A percentile compares a stretch with the other conserved stretches of the same genome.
phyloP scores from a whole-genome alignment of 1,140 invertebrate species.

The Aphaenogaster ashmeadi region DNA sequence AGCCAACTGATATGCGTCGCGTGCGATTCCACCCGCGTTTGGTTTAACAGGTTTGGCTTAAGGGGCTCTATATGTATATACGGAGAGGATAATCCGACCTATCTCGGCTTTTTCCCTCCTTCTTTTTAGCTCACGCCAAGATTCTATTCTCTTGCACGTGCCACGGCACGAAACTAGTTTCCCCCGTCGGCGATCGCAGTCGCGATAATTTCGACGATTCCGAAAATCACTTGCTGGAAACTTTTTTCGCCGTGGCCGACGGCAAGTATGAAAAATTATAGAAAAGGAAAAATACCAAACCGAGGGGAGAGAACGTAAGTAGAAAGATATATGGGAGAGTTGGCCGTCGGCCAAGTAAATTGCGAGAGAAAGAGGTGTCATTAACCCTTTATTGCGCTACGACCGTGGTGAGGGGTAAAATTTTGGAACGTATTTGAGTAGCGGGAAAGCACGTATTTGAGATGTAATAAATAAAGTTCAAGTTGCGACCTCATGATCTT shows the following conservation, averaged over 20 bases:
- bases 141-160: constrained; percentile 47
- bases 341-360: constrained; percentile 35
- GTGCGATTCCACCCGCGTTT: constrained; percentile 1
- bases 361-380: constrained; percentile 37
- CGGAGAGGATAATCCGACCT: constrained; percentile 26
- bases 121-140: constrained; percentile 41
- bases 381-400: constrained; percentile 27
- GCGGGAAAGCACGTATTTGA: neutral
- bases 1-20: constrained; percentile 2
- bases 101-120: constrained; percentile 33
- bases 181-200: constrained; percentile 3
- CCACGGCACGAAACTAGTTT: constrained; percentile 43
- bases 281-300: neutral
- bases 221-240: constrained; percentile 48
- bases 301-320: neutral
- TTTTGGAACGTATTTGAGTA: neutral
- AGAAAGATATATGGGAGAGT: constrained; percentile 33
- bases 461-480: constrained; percentile 3
- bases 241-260: neutral
- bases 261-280: constrained; percentile 46
- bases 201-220: constrained; percentile 41
- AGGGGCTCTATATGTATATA: neutral
- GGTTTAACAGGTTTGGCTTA: constrained; percentile 9
- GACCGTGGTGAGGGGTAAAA: neutral
- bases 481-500: neutral